Base-by-base conservation (phyloP, 2,113 vertebrate species). In the Hystrix cristata region DNA sequence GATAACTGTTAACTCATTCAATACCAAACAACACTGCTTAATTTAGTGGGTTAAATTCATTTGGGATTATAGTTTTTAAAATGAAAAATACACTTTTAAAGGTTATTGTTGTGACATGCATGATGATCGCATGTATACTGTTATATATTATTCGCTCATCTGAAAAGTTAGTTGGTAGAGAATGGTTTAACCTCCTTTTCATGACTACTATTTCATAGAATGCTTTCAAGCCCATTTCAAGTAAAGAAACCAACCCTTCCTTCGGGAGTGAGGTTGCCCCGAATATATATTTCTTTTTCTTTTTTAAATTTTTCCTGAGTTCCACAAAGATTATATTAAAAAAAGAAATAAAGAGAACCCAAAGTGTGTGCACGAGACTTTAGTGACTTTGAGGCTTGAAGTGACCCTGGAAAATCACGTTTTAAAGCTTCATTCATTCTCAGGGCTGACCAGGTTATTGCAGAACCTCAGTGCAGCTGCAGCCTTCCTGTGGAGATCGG, bases 281-380 rank as follows among this genome's bases (percentile, higher is more conserved):
- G 71, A 82, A 88, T 51, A 96, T 15, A 59, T 88, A 69, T 55
- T 93, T 92, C 81, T 69, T 93, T 87, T 86, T 76, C 53, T 80
- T 79, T 85, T 5, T 0, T 72, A 79, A 60, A 21, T 12, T 78
- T 82, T 84, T 11, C 82, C 60, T 46, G 18, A 72, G 74, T 85
- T 78, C 71, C 88, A 89, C 48, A 91, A 94, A 94, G 71, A 91
- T 74, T 9, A 60, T 72, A 88, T 83, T 83, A 90, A 97, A 89
- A 96, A 48, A 65, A 96, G 46, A 96, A 97, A 97, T 96, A 82
- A 57, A 96, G 84, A 38, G 62, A 97, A 48, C 27, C 83, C 83
- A 82, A 3, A 48, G 57, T 90, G 64, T 80, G 27, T 67, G 29
- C 62, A 27, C 5, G 90, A 88, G 88, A 64, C 29, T 89, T 43